Percentiles rank a stretch among this genome's conserved stretches.
Evolutionary conservation across 2,888 invertebrate species (phyloP).

Genomic region (Brenthis daphne): DNA sequence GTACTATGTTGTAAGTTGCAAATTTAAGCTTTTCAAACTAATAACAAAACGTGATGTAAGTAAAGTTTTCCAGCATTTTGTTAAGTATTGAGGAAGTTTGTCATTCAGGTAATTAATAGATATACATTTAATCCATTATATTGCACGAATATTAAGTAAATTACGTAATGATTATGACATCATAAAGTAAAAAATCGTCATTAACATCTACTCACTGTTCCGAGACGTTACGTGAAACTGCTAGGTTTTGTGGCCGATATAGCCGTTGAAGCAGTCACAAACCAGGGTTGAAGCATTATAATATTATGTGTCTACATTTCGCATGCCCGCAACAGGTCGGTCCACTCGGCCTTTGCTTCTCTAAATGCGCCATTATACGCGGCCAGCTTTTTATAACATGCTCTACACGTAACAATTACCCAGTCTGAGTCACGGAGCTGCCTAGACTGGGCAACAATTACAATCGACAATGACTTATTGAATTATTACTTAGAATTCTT

Average conservation of each 20-base stretch:
- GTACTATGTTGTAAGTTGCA: too few relatives aligned
- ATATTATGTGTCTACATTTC: background rate
- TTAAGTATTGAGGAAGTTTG: too few relatives aligned
- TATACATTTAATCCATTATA: too few relatives aligned
- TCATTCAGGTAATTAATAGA: too few relatives aligned
- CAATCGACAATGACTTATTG: too few relatives aligned
- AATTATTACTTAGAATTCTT: too few relatives aligned
- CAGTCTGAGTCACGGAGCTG: conserved; percentile 11
- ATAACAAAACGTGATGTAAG: too few relatives aligned
- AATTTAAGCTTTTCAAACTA: too few relatives aligned
- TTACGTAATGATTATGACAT: conserved; percentile 8
- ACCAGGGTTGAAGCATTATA: background rate
- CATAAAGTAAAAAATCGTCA: background rate
- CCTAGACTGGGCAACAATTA: background rate
- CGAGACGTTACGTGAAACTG: background rate
- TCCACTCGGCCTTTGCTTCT: background rate
- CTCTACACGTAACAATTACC: conserved; percentile 18
- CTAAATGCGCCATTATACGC: conserved; percentile 14
- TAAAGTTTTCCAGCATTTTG: too few relatives aligned
- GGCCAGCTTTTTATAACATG: conserved; percentile 11
- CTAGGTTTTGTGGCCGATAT: background rate
- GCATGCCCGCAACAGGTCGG: conserved; percentile 23
- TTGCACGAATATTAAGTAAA: conserved; percentile 1
- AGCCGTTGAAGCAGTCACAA: background rate
- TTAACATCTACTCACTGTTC: conserved; percentile 3